These are phyloP conservation scores for Drosophila paulistorum DNA, from an alignment of 1,140 invertebrate genomes.

Conservation along the genomic window DNA sequence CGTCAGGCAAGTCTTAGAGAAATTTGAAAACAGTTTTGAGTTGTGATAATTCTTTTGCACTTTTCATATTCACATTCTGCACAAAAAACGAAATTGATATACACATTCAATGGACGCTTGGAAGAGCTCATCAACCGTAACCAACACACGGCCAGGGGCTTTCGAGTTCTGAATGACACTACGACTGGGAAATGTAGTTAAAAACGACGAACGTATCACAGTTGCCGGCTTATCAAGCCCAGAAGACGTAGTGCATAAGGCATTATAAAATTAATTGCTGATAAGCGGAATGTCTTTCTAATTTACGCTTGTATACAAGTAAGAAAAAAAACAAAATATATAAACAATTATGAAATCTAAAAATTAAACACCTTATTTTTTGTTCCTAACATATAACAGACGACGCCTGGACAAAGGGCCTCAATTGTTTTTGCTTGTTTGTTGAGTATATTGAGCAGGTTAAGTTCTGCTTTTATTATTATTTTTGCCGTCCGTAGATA, in stretches of 20 bases:
- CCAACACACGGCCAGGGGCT: slow-evolving; percentile 42
- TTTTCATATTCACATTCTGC: slow-evolving; percentile 65
- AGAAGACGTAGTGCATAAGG: slow-evolving; percentile 50
- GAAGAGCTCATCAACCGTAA: slow-evolving; percentile 60
- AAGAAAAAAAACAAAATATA: slow-evolving; percentile 15
- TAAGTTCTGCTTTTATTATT: slow-evolving; percentile 20
- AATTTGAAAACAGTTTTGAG: slow-evolving; percentile 37
- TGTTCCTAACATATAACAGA: background rate
- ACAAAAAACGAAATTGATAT: slow-evolving; percentile 30
- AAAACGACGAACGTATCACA: slow-evolving; percentile 23
- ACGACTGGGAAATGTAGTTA: slow-evolving; percentile 29
- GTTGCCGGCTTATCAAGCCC: slow-evolving; percentile 58
- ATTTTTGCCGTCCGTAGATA: background rate
- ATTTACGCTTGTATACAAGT: slow-evolving; percentile 32
- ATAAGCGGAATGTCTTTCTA: slow-evolving; percentile 61
- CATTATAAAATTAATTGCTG: slow-evolving; percentile 61
- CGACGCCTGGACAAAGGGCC: slow-evolving; percentile 24
- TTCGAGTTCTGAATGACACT: slow-evolving; percentile 43
- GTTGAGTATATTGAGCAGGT: slow-evolving; percentile 39
- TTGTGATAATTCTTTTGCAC: slow-evolving; percentile 7
- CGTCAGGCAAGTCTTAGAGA: slow-evolving; percentile 42
- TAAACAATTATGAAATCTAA: slow-evolving; percentile 40
- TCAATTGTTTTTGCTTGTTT: background rate
- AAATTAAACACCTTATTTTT: background rate
- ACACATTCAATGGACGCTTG: slow-evolving; percentile 8